These are phyloP conservation scores for Lordiphosa collinella DNA, from an alignment of 1,140 invertebrate species.

Conservation along the genomic window DNA sequence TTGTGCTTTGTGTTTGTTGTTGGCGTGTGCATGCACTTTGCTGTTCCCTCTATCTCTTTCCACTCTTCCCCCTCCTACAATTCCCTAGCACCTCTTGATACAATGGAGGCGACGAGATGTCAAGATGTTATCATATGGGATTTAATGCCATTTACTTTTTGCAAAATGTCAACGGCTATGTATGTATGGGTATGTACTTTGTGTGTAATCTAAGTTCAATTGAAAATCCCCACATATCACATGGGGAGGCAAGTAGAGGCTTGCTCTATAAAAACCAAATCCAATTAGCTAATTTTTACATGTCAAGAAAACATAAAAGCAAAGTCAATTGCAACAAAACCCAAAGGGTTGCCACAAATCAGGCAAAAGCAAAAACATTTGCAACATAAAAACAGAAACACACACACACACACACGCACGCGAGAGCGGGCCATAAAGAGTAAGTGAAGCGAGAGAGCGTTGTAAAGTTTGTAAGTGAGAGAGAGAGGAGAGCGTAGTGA, in stretches of 20 bases:
- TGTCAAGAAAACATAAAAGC: conserved; percentile 40
- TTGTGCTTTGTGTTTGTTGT: conserved; percentile 8
- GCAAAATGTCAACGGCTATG: conserved; percentile 33
- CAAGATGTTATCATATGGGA: conserved; percentile 57
- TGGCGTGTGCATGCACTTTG: conserved; percentile 33
- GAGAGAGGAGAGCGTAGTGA: conserved; percentile 19
- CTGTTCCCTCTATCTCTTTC: conserved; percentile 6
- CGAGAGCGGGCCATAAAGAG: not conserved
- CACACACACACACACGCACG: not conserved
- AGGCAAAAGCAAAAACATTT: conserved; percentile 67
- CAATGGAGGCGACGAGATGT: conserved; percentile 30
- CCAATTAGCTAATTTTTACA: conserved; percentile 55
- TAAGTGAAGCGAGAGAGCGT: conserved; percentile 29
- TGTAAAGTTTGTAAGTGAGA: conserved; percentile 58
- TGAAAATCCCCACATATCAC: conserved; percentile 51
- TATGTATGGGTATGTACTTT: conserved; percentile 3
- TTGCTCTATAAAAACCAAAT: conserved; percentile 26
- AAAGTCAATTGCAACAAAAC: conserved; percentile 58
- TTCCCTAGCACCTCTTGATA: conserved; percentile 26
- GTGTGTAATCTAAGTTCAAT: conserved; percentile 60
- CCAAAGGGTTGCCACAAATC: conserved; percentile 56
- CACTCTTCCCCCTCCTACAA: not conserved
- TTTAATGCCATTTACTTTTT: conserved; percentile 21
- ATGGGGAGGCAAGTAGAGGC: conserved; percentile 3
- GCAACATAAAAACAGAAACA: conserved; percentile 19